phyloP scores from a whole-genome alignment of 92 coral and sea anemone species.

The Porites evermanni region DNA sequence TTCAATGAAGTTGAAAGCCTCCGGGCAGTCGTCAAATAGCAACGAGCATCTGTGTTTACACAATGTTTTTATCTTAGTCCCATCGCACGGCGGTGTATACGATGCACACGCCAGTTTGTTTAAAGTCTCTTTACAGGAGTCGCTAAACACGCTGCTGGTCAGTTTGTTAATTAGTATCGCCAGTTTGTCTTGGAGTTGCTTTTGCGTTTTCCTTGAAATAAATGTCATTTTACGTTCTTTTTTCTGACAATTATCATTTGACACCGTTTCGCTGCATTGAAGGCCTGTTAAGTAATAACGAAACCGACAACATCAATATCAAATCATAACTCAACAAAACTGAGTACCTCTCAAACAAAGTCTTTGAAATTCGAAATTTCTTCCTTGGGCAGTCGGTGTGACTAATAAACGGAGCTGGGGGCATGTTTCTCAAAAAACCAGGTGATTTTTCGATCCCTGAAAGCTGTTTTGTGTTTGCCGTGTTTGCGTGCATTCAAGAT shows the following conservation, averaged over 20 bases:
- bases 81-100: slow-evolving; percentile 42
- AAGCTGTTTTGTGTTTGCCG: too few relatives aligned
- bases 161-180: neutral
- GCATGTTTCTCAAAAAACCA: too few relatives aligned
- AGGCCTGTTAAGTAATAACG: neutral
- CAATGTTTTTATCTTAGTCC: slow-evolving; percentile 6
- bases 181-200: neutral
- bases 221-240: neutral
- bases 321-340: too few relatives aligned
- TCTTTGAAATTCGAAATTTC: too few relatives aligned
- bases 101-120: slow-evolving; percentile 27
- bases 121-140: neutral
- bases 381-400: too few relatives aligned
- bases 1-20: slow-evolving; percentile 1
- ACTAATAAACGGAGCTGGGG: too few relatives aligned
- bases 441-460: too few relatives aligned
- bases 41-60: slow-evolving; percentile 4
- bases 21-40: slow-evolving; percentile 9
- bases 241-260: neutral
- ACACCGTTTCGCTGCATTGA: slow-evolving; percentile 5
- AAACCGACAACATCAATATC: neutral
- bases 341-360: too few relatives aligned
- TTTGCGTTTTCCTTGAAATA: neutral
- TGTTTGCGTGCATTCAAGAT: too few relatives aligned
- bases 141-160: neutral